Conservation (phyloP, 2,113 vertebrate genomes). For the Pollimyrus isidori region DNA sequence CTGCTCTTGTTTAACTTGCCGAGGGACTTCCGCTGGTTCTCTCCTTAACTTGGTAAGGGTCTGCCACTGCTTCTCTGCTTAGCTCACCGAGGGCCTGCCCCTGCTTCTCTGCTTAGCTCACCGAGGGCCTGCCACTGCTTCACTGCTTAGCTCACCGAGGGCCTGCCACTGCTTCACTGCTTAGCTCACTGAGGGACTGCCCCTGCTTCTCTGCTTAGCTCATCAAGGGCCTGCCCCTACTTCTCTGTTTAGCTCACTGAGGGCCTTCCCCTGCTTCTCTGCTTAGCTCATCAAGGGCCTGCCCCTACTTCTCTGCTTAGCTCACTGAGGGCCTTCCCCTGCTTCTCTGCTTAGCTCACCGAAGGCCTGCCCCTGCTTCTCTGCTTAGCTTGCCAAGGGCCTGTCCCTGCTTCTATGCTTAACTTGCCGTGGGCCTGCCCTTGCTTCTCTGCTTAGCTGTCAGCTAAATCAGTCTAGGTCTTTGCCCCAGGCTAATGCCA, state of each 20-base stretch:
- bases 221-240: accelerated
- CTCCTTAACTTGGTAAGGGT: no score
- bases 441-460: neutral
- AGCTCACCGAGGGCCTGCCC: neutral
- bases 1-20: neutral
- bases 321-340: neutral
- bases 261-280: neutral
- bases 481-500: neutral
- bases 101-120: no score
- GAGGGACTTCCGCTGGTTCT: neutral
- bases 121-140: neutral
- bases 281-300: no score
- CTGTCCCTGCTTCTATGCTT: no score
- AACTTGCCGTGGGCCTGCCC: neutral
- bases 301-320: neutral
- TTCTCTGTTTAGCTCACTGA: no score
- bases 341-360: no score
- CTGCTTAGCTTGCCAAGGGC: neutral
- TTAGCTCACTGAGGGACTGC: neutral
- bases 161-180: no score
- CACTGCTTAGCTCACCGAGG: no score
- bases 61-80: neutral
- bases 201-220: no score
- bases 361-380: neutral
- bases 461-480: neutral